phyloP scores from a whole-genome alignment of 2,888 invertebrate genomes.

The Muschampia plurimacula region DNA sequence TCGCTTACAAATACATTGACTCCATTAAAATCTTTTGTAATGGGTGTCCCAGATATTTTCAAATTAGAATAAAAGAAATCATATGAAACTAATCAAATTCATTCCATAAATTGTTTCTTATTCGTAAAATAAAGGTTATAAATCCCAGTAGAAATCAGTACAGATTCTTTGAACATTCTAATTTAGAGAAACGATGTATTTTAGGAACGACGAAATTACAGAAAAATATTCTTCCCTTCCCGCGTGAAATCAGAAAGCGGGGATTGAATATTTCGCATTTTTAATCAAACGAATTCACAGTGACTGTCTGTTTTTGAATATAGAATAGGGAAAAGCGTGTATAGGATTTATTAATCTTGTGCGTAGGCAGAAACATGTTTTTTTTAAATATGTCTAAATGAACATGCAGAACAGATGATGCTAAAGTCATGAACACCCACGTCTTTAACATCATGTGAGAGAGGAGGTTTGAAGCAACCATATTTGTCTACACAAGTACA shows the following conservation, averaged over 20 bases:
- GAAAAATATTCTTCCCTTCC: constrained; percentile 51
- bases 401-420: too few species aligned
- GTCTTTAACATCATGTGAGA: too few species aligned
- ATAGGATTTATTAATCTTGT: not conserved
- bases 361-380: not conserved
- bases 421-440: too few species aligned
- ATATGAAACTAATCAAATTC: not conserved
- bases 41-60: not conserved
- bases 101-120: constrained; percentile 4
- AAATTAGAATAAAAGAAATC: not conserved
- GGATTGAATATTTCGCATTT: constrained; percentile 55
- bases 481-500: too few species aligned
- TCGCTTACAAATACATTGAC: too few species aligned
- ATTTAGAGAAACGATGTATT: constrained; percentile 10
- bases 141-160: constrained; percentile 24
- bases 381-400: not conserved
- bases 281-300: constrained; percentile 56
- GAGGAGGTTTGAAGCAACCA: too few species aligned
- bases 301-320: constrained; percentile 57
- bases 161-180: constrained; percentile 16
- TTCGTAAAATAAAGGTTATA: constrained; percentile 8
- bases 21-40: not conserved
- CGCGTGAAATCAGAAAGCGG: constrained; percentile 51
- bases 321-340: constrained; percentile 47
- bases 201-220: constrained; percentile 23